Base-by-base conservation (phyloP, 2,888 invertebrate species). In the Dione vanillae region DNA sequence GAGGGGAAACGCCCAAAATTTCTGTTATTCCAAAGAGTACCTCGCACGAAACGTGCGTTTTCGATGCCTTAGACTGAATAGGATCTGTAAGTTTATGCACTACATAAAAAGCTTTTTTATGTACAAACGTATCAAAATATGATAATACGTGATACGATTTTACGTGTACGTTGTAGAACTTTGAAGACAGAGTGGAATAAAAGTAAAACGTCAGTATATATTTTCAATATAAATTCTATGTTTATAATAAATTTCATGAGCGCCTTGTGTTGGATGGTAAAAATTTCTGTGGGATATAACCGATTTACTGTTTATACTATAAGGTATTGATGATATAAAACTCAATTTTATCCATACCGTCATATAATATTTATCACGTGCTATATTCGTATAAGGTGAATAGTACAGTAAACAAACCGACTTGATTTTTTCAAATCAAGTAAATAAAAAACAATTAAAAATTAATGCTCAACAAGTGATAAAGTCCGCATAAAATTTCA, bases 51-150 rank as follows among this genome's bases (percentile, higher is more conserved):
- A 58, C 20, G 69, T 66, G 61, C 43, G 62, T 62, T 72, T 72
- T 72, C 64, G 70, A 67, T 51, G 19, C 43, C 66, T 72, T 72
- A 72, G 72, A 72, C 62, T 37, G 61, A 72, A 67, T 69, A 69
- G 65, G 72, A 72, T 67, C 62, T 70, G 66, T 70, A 58, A 72
- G 49, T 62, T 72, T 69, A 70, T 72, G 49, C 62, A 72, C 58
- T 70, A 70, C 45, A 56, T 70, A 66, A 70, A 70, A 54, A 54
- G 45, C 40, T 67, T 54, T 70, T 62, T 70, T 54, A 62, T 68
- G 62, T 52, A 62, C 37, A 62, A 64, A 64, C 19, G 64, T 37
- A 61, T 61, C 40, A n/a, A 35, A 61, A 61, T 61, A 61, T 61
- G 20, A 64, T 64, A 49, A 64, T 64, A 64, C 64, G 64, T 64